Base-by-base conservation (phyloP, 2,113 vertebrate genomes). In the Clinocottus analis region DNA sequence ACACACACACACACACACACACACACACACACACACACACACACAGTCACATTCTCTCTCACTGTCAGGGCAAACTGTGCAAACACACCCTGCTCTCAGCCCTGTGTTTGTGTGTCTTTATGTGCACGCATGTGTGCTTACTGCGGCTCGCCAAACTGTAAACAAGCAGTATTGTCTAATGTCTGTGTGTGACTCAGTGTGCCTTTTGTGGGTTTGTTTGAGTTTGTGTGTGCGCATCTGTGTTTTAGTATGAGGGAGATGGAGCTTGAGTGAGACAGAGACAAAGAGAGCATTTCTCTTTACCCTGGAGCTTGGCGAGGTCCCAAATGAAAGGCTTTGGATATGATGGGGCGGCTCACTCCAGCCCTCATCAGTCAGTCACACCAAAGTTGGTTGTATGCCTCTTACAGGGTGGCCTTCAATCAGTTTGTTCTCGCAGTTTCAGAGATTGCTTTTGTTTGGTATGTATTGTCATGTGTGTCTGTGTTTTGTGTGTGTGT, bases 141-240 rank as follows among this genome's bases (percentile, higher is more conserved):
- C 87, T 86, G 88, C 75, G 76, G 89, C 87, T 90, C 60, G 85
- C 93, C 91, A 93, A 94, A 94, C 94, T 94, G 94, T 95, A 94
- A 95, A 95, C 94, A 94, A 93, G 91, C 92, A 87, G 92, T 93
- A 94, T 94, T 95, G 94, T 95, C 90, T 94, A 86, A 91, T 93
- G 92, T 87, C 90, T 89, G 82, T 93, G 93, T 93, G 94, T 91
- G 93, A 92, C 83, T 93, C 87, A 91, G 87, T 92, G 90, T 94
- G 90, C 87, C 91, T 92, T 92, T 92, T 93, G 91, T 93, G 90
- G 92, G 93, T 93, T 92, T 91, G 92, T 94, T 91, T 93, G 93
- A 88, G 88, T 91, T 88, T 92, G 93, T 93, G 91, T 93, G 92
- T 90, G 89, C 81, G 86, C 92, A 90, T 92, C 91, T 93, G 92